Percentiles rank a stretch among this genome's conserved stretches.
Evolutionary conservation across 2,888 invertebrate genomes (phyloP).

Genomic region (Aspidiotus rigidus): DNA sequence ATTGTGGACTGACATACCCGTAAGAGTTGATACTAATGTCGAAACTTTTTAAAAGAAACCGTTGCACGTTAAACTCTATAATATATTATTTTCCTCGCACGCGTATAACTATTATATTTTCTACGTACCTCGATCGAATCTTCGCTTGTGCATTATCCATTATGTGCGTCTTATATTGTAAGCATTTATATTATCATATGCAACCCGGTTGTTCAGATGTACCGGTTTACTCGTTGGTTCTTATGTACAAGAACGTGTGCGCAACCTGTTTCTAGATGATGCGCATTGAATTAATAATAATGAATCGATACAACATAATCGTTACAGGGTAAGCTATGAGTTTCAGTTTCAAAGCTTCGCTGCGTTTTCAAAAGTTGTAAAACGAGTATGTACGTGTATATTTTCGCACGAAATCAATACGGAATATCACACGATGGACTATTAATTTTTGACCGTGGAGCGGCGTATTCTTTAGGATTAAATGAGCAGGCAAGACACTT

Average conservation of each 20-base stretch:
- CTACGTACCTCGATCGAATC: no score
- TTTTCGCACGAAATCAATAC: neutral
- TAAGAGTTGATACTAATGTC: no score
- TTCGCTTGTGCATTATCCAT: neutral
- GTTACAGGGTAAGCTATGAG: neutral
- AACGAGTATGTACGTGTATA: no score
- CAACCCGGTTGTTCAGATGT: neutral
- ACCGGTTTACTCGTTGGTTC: no score
- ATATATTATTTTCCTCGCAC: no score
- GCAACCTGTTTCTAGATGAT: slow-evolving; percentile 10
- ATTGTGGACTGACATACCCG: no score
- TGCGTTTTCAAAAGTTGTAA: no score
- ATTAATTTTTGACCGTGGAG: neutral
- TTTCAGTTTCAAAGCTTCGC: no score
- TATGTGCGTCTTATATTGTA: neutral
- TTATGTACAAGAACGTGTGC: neutral
- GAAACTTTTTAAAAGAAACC: no score
- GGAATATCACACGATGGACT: neutral
- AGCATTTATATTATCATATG: neutral
- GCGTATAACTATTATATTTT: no score
- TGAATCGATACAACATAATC: slow-evolving; percentile 6
- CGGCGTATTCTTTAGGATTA: neutral
- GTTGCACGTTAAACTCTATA: no score
- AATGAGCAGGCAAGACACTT: neutral
- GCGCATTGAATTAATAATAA: slow-evolving; percentile 8